Evolutionary conservation across 1,140 invertebrate species (phyloP).

Genomic region (Drosophila arawakana): DNA sequence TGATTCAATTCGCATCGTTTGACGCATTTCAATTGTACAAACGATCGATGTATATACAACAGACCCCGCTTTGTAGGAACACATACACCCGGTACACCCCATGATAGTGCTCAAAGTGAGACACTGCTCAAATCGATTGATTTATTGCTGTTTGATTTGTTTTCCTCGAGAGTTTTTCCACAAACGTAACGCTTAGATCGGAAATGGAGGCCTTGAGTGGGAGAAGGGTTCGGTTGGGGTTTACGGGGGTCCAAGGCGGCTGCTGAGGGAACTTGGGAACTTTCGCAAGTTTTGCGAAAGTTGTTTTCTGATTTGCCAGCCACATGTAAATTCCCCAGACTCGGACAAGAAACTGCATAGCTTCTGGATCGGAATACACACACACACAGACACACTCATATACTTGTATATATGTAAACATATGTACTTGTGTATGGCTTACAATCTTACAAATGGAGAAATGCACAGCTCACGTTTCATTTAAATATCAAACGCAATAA

Average conservation of each 20-base stretch:
- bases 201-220: not conserved
- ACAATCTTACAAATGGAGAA: slow-evolving; percentile 19
- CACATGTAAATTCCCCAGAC: slow-evolving; percentile 46
- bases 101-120: slow-evolving; percentile 1
- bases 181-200: not conserved
- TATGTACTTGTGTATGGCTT: slow-evolving; percentile 2
- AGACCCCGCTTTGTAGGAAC: not conserved
- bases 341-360: slow-evolving; percentile 12
- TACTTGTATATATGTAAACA: not conserved
- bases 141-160: slow-evolving; percentile 42
- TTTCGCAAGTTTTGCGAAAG: slow-evolving; percentile 64
- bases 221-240: not conserved
- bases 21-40: slow-evolving; percentile 63
- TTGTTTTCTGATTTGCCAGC: slow-evolving; percentile 68
- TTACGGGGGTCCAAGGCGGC: not conserved
- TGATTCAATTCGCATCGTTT: slow-evolving; percentile 55
- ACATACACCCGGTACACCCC: not conserved
- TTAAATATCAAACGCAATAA: slow-evolving; percentile 64
- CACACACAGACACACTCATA: not conserved
- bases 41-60: slow-evolving; percentile 9
- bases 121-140: slow-evolving; percentile 29
- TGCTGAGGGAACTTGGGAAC: slow-evolving; percentile 3
- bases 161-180: not conserved
- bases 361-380: slow-evolving; percentile 3
- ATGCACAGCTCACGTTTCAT: slow-evolving; percentile 67